Evolutionary conservation across 1,140 invertebrate genomes (phyloP).

Genomic region (Euura lappo): DNA sequence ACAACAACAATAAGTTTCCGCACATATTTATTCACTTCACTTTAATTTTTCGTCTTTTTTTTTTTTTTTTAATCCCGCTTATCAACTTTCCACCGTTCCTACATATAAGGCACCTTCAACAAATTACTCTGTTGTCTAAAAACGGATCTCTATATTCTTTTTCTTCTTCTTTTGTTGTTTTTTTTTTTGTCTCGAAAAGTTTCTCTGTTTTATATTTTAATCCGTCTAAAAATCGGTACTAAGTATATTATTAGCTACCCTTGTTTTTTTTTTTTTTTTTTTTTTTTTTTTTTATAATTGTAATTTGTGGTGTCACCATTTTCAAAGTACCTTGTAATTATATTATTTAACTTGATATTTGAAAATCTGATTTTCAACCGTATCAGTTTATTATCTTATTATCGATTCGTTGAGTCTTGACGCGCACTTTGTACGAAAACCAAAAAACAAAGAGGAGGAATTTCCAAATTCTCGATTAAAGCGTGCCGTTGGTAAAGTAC

Average conservation of each 20-base stretch:
- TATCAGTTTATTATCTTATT: too few relatives aligned
- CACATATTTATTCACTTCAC: too few relatives aligned
- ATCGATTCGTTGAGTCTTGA: too few relatives aligned
- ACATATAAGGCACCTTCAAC: constrained; percentile 62
- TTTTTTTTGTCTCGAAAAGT: too few relatives aligned
- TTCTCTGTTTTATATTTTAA: too few relatives aligned
- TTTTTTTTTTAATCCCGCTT: too few relatives aligned
- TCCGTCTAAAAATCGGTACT: constrained; percentile 35
- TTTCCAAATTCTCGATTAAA: constrained; percentile 55
- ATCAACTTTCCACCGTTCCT: constrained; percentile 29
- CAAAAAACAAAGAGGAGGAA: too few relatives aligned
- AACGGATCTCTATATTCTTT: constrained; percentile 43
- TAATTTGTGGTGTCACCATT: constrained; percentile 35
- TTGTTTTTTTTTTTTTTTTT: too few relatives aligned
- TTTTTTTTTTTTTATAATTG: constrained; percentile 29
- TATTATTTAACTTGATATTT: not conserved
- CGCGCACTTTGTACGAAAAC: too few relatives aligned
- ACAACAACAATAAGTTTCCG: not conserved
- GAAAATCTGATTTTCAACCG: not conserved
- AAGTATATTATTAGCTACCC: constrained; percentile 39
- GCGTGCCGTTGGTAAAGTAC: constrained; percentile 98
- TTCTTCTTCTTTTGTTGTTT: too few relatives aligned
- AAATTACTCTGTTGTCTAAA: constrained; percentile 53
- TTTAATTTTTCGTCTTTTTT: too few relatives aligned
- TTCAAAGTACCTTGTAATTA: not conserved